These are phyloP conservation scores for Tenthredo amoena DNA, from an alignment of 2,888 invertebrate species.

Conservation along the genomic window DNA sequence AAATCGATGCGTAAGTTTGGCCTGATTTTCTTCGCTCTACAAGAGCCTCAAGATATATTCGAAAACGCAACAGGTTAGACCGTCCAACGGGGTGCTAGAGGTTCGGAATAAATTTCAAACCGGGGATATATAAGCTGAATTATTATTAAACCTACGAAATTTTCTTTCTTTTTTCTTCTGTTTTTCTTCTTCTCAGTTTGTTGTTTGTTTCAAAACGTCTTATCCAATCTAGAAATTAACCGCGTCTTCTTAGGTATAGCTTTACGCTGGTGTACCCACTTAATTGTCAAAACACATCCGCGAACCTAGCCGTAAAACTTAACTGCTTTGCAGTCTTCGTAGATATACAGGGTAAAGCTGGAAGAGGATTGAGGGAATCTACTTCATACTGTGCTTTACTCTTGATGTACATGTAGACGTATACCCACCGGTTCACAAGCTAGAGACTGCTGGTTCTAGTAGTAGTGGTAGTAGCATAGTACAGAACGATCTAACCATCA, in stretches of 20 bases:
- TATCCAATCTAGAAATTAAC: conserved; percentile 22
- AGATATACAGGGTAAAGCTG: background rate
- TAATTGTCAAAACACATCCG: conserved; percentile 47
- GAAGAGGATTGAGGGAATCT: conserved; percentile 30
- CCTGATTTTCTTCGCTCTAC: background rate
- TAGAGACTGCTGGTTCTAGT: background rate
- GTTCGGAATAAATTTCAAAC: background rate
- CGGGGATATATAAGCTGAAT: background rate
- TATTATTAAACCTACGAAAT: background rate
- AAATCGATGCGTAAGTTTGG: background rate
- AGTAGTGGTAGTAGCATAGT: background rate
- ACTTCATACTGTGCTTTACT: conserved; percentile 17
- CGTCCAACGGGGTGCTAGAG: background rate
- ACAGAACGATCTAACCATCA: conserved; percentile 1
- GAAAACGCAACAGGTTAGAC: conserved; percentile 46
- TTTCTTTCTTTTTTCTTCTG: background rate
- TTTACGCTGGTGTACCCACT: background rate
- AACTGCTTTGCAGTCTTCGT: conserved; percentile 21
- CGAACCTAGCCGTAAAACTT: conserved; percentile 33
- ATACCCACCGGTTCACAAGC: background rate
- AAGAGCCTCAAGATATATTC: background rate
- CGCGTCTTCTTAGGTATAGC: conserved; percentile 2
- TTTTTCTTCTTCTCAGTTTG: background rate
- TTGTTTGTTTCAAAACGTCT: background rate
- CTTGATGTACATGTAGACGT: background rate